These are phyloP conservation scores for Neodontobutis hainanensis DNA, from an alignment of 2,113 vertebrate species.

Conservation along the genomic window DNA sequence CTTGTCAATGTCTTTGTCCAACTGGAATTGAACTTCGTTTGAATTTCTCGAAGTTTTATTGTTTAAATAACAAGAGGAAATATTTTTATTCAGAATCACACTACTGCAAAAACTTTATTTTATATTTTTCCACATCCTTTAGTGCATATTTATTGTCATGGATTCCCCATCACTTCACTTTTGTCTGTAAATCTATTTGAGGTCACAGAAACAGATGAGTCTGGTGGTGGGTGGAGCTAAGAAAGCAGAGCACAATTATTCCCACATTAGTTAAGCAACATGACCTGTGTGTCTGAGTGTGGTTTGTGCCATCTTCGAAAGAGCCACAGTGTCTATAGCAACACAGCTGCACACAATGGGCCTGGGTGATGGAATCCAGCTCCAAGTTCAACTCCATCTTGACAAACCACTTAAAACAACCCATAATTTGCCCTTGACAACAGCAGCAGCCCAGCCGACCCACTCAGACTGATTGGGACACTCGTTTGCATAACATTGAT, in stretches of 20 bases:
- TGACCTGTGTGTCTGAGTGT: constrained; percentile 32
- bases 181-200: not conserved
- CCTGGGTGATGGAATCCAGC: constrained; percentile 39
- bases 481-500: constrained; percentile 36
- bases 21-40: too few species aligned
- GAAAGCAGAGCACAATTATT: constrained; percentile 34
- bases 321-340: constrained; percentile 41
- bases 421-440: constrained; percentile 50
- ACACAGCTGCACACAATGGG: constrained; percentile 46
- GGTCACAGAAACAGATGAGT: not conserved
- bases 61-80: too few species aligned
- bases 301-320: constrained; percentile 48
- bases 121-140: too few species aligned
- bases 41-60: too few species aligned
- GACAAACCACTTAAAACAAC: constrained; percentile 55
- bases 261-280: constrained; percentile 17
- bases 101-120: too few species aligned
- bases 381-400: constrained; percentile 41
- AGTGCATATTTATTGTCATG: not conserved
- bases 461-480: constrained; percentile 32
- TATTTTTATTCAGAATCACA: too few species aligned
- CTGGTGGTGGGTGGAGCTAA: constrained; percentile 13
- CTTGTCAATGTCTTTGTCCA: too few species aligned
- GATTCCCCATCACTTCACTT: not conserved
- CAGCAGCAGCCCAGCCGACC: constrained; percentile 26